A percentile compares a stretch with the other conserved stretches of the same genome.
Evolutionary conservation across 2,888 invertebrate genomes (phyloP).

Genomic region (Epinotia bilunana): DNA sequence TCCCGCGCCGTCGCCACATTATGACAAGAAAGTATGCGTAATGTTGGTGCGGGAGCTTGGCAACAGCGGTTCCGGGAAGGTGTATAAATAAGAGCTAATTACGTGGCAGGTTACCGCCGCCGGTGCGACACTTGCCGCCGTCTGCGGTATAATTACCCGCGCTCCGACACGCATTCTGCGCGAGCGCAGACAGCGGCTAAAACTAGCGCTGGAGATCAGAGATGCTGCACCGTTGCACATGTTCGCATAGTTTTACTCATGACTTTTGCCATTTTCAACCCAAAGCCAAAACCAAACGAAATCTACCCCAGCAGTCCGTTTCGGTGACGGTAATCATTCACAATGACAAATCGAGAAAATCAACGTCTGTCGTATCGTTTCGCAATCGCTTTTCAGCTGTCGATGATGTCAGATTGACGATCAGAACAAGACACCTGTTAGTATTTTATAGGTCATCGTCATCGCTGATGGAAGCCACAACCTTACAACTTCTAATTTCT

Average conservation of each 20-base stretch:
- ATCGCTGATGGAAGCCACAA: constrained; percentile 26
- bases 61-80: constrained; percentile 6
- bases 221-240: not conserved
- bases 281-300: not conserved
- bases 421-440: not conserved
- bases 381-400: not conserved
- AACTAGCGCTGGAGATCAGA: constrained; percentile 15
- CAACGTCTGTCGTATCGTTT: no score
- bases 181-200: constrained; percentile 19
- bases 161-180: constrained; percentile 20
- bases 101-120: constrained; percentile 3
- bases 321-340: not conserved
- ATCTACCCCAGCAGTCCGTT: not conserved
- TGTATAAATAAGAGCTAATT: constrained; percentile 21
- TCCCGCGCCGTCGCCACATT: not conserved
- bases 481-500: constrained; percentile 6
- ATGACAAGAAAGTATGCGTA: not conserved
- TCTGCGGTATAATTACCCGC: constrained; percentile 21
- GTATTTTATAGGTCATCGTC: not conserved
- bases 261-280: not conserved
- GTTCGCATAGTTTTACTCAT: not conserved
- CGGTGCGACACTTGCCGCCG: constrained; percentile 26
- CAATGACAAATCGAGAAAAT: no score
- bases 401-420: not conserved
- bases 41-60: not conserved